These are phyloP conservation scores for Caenorhabditis uteleia DNA, from an alignment of 2,888 invertebrate species.

Conservation along the genomic window DNA sequence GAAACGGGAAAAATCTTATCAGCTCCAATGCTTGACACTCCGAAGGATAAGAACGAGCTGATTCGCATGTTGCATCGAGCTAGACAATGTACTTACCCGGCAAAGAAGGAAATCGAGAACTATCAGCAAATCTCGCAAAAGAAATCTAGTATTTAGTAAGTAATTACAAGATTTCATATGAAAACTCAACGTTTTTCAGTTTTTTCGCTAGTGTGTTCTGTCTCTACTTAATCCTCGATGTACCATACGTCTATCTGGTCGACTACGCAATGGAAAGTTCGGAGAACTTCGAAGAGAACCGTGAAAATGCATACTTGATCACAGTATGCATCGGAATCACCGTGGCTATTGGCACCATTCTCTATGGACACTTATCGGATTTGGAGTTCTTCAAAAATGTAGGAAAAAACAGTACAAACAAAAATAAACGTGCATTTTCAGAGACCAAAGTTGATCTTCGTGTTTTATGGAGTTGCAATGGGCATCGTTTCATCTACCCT, in stretches of 20 bases:
- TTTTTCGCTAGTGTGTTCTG: constrained; percentile 73
- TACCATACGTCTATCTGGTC: constrained; percentile 86
- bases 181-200: constrained; percentile 12
- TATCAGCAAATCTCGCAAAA: not conserved
- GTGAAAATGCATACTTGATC: constrained; percentile 80
- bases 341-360: constrained; percentile 87
- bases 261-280: constrained; percentile 79
- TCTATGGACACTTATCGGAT: constrained; percentile 88
- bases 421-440: no score
- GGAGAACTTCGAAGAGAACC: constrained; percentile 55
- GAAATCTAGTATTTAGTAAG: constrained; percentile 4
- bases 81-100: not conserved
- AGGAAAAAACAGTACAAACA: no score
- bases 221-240: constrained; percentile 87
- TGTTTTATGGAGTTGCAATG: constrained; percentile 4
- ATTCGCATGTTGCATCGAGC: not conserved
- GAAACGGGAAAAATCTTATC: constrained; percentile 48
- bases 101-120: not conserved
- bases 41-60: constrained; percentile 27
- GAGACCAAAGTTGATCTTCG: not conserved
- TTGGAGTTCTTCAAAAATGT: constrained; percentile 75
- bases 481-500: not conserved
- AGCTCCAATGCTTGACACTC: constrained; percentile 36
- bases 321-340: constrained; percentile 84
- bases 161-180: no score